phyloP scores from a whole-genome alignment of 2,888 invertebrate genomes.

The Oscheius myriophilus region DNA sequence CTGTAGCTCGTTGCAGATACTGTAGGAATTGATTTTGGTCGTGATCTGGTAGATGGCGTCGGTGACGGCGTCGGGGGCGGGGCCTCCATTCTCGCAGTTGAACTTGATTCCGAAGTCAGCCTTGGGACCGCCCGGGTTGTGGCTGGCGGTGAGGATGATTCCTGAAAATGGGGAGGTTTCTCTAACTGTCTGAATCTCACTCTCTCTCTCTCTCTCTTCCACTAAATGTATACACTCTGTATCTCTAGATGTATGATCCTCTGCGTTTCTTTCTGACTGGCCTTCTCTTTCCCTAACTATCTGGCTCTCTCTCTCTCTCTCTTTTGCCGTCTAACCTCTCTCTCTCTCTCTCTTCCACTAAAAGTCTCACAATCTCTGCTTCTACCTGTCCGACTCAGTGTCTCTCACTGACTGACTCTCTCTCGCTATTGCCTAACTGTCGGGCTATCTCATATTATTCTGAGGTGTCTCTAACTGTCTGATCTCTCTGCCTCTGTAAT shows the following conservation, averaged over 20 bases:
- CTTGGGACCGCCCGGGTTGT: slow-evolving; percentile 97
- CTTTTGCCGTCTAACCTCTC: too few species aligned
- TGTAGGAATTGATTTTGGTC: slow-evolving; percentile 82
- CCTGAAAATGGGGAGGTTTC: slow-evolving; percentile 76
- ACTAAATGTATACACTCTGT: too few species aligned
- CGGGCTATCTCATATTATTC: too few species aligned
- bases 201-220: neutral
- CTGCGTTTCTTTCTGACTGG: too few species aligned
- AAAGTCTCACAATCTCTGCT: too few species aligned
- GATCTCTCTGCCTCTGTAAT: too few species aligned
- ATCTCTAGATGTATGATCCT: neutral
- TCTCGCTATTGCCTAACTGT: too few species aligned
- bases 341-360: neutral
- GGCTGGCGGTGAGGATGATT: slow-evolving; percentile 95
- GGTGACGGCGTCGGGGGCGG: slow-evolving; percentile 85
- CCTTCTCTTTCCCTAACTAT: too few species aligned
- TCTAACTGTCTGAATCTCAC: too few species aligned
- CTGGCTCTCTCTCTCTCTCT: neutral
- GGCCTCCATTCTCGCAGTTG: slow-evolving; percentile 94
- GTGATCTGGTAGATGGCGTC: slow-evolving; percentile 86
- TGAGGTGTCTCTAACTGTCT: too few species aligned
- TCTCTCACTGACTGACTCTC: too few species aligned
- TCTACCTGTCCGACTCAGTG: neutral
- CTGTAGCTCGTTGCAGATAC: slow-evolving; percentile 81
- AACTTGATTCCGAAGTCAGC: slow-evolving; percentile 99